Conservation (phyloP, 2,113 vertebrate genomes). For the Thryonomys swinderianus region DNA sequence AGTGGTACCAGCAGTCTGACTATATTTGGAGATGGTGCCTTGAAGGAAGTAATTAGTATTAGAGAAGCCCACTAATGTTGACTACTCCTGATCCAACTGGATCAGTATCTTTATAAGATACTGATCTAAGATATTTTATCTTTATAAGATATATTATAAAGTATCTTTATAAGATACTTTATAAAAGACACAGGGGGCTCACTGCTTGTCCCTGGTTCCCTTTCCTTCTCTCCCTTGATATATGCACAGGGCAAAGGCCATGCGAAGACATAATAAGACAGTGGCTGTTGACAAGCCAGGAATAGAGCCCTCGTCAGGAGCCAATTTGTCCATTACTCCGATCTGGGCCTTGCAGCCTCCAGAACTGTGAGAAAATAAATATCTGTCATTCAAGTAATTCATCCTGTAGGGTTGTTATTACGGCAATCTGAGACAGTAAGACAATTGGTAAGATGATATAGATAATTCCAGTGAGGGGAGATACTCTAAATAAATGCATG, state of each 20-base stretch:
- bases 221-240: not conserved
- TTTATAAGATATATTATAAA: too few species aligned
- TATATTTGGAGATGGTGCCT: not conserved
- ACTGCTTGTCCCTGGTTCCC: not conserved
- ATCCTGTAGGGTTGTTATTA: not conserved
- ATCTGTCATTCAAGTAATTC: not conserved
- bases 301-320: not conserved
- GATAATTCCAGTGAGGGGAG: not conserved
- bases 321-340: not conserved
- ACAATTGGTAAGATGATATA: not conserved
- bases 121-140: too few species aligned
- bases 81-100: not conserved
- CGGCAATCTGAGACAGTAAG: not conserved
- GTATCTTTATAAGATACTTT: too few species aligned
- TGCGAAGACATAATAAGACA: not conserved
- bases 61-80: not conserved
- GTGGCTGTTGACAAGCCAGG: not conserved
- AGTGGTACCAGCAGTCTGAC: not conserved
- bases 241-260: not conserved
- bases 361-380: too few species aligned
- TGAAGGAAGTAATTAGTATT: not conserved
- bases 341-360: not conserved
- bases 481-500: not conserved
- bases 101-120: not conserved
- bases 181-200: not conserved